Conservation (phyloP, 2,888 invertebrate species). For the Ypsolopha sequella region DNA sequence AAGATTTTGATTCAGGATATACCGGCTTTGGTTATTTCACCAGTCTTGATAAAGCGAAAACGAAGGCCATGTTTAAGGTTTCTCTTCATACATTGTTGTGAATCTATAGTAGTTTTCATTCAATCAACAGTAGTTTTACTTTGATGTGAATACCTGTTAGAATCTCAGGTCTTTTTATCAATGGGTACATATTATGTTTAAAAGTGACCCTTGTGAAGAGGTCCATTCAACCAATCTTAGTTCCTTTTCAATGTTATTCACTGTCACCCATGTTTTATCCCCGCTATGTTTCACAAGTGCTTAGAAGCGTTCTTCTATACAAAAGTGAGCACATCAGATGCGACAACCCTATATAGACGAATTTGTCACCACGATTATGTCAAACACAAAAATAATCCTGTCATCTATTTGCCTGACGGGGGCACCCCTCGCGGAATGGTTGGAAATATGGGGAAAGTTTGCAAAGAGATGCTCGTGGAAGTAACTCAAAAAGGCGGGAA, state of each 20-base stretch:
- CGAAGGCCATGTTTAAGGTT: no score
- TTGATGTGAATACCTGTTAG: background rate
- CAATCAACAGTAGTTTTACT: no score
- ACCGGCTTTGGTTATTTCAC: no score
- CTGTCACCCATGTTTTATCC: background rate
- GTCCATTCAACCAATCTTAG: no score
- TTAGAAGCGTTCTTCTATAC: slow-evolving; percentile 9
- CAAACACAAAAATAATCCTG: slow-evolving; percentile 70
- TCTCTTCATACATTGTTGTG: no score
- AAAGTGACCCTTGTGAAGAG: background rate
- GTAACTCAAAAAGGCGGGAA: slow-evolving; percentile 35
- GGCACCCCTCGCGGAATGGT: slow-evolving; percentile 42
- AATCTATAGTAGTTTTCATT: no score
- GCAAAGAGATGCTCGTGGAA: slow-evolving; percentile 18
- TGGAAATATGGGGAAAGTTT: slow-evolving; percentile 56
- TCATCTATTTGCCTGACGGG: slow-evolving; percentile 64
- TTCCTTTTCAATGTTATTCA: background rate
- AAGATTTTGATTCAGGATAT: no score
- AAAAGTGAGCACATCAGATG: slow-evolving; percentile 39
- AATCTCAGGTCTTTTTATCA: background rate
- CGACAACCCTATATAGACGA: slow-evolving; percentile 55
- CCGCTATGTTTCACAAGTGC: slow-evolving; percentile 17
- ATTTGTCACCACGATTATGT: slow-evolving; percentile 71
- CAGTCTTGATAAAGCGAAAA: no score
- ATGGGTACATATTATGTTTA: background rate